Percentiles rank a stretch among this genome's conserved stretches.
These are phyloP conservation scores for Drosophila pachea DNA, from an alignment of 1,140 invertebrate species.

Conservation along the genomic window DNA sequence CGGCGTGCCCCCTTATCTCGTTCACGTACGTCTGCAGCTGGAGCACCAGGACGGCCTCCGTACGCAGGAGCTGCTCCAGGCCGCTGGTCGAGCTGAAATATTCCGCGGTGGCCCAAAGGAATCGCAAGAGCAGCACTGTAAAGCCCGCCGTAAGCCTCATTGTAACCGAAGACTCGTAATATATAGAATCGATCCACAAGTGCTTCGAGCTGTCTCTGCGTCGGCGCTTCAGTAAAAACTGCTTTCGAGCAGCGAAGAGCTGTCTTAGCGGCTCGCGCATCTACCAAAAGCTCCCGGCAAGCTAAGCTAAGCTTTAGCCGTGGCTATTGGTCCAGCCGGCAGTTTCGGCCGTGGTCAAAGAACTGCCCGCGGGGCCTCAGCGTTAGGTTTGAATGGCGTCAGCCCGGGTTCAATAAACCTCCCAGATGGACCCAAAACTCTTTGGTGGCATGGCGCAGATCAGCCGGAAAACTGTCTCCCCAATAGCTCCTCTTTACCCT, in stretches of 20 bases:
- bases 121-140: slow-evolving; percentile 26
- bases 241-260: slow-evolving; percentile 4
- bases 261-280: slow-evolving; percentile 19
- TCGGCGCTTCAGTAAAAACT: slow-evolving; percentile 57
- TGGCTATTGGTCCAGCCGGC: slow-evolving; percentile 27
- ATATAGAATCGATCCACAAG: too few species aligned
- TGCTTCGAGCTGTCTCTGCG: slow-evolving; percentile 37
- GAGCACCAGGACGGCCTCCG: slow-evolving; percentile 89
- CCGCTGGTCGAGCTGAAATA: slow-evolving; percentile 93
- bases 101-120: slow-evolving; percentile 76
- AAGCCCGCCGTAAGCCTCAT: slow-evolving; percentile 18
- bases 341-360: slow-evolving; percentile 55
- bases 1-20: slow-evolving; percentile 88
- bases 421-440: too few species aligned
- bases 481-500: neutral
- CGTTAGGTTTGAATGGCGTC: slow-evolving; percentile 26
- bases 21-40: slow-evolving; percentile 89
- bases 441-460: too few species aligned
- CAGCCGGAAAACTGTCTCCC: too few species aligned
- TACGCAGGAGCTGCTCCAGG: slow-evolving; percentile 90
- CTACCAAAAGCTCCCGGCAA: slow-evolving; percentile 48
- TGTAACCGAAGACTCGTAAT: neutral
- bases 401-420: slow-evolving; percentile 52
- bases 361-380: slow-evolving; percentile 47
- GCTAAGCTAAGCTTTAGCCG: slow-evolving; percentile 26